Percentiles rank a stretch among this genome's conserved stretches.
phyloP scores from a whole-genome alignment of 2,888 invertebrate species.

The Caenorhabditis angaria region DNA sequence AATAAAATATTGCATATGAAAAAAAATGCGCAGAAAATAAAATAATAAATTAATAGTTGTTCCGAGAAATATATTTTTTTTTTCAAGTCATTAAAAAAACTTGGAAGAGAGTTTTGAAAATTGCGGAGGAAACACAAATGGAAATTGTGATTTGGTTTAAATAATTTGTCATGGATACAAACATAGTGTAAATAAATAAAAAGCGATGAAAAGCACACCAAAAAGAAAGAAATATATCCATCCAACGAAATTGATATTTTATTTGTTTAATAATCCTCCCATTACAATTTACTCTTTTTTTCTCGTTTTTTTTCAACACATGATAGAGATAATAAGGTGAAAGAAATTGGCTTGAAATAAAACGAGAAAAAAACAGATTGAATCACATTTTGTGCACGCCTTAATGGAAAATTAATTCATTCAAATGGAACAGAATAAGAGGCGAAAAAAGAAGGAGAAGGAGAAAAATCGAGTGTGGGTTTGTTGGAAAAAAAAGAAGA shows the following conservation, averaged over 20 bases:
- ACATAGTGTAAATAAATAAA: constrained; percentile 1
- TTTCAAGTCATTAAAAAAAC: constrained; percentile 1
- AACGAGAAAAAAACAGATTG: too few species aligned
- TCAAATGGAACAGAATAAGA: not conserved
- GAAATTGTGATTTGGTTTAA: too few species aligned
- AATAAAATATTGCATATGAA: too few species aligned
- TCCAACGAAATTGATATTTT: constrained; percentile 1
- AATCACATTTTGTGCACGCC: too few species aligned
- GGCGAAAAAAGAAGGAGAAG: not conserved
- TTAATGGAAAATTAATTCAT: not conserved
- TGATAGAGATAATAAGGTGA: not conserved
- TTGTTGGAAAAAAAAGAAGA: not conserved
- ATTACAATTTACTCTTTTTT: not conserved
- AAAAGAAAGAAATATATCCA: not conserved
- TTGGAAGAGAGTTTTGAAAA: too few species aligned
- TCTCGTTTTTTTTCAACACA: not conserved
- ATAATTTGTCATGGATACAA: not conserved
- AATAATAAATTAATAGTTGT: not conserved
- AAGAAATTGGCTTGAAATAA: too few species aligned
- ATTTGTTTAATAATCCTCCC: constrained; percentile 1
- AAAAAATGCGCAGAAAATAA: not conserved
- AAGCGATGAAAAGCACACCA: not conserved
- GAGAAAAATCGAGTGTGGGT: not conserved
- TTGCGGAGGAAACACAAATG: too few species aligned
- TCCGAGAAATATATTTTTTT: not conserved